Conservation (phyloP, 2,797 vertebrate species). For the Oryzias dopingdopingensis region DNA sequence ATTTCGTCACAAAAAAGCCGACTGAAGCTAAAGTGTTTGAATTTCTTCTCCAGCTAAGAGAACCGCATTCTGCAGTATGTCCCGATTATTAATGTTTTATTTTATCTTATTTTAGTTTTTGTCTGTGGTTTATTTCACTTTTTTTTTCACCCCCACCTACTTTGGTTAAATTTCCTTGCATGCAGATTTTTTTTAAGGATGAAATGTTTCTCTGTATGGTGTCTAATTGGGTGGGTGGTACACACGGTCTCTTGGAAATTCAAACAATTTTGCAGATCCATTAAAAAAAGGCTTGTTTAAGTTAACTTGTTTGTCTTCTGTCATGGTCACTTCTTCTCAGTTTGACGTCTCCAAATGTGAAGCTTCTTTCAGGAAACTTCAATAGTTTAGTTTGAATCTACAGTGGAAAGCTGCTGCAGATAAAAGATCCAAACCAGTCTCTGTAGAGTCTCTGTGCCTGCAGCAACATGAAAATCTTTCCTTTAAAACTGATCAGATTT, state of each 20-base stretch:
- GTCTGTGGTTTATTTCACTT: slow-evolving; percentile 66
- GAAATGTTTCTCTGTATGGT: slow-evolving; percentile 74
- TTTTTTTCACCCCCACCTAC: slow-evolving; percentile 24
- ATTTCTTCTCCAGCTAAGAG: slow-evolving; percentile 77
- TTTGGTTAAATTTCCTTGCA: slow-evolving; percentile 54
- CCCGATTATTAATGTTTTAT: slow-evolving; percentile 69
- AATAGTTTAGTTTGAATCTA: too few relatives aligned
- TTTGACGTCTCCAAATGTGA: slow-evolving; percentile 6
- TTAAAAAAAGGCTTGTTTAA: slow-evolving; percentile 86
- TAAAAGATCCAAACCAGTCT: too few relatives aligned
- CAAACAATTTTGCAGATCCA: slow-evolving; percentile 85
- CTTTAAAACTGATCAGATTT: too few relatives aligned
- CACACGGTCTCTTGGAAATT: slow-evolving; percentile 81
- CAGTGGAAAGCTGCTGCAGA: too few relatives aligned
- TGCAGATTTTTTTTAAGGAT: slow-evolving; percentile 80
- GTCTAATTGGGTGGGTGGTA: slow-evolving; percentile 75
- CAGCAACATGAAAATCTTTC: too few relatives aligned
- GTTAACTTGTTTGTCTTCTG: slow-evolving; percentile 72
- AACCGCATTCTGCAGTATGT: slow-evolving; percentile 71
- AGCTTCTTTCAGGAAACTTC: too few relatives aligned
- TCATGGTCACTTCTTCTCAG: slow-evolving; percentile 40
- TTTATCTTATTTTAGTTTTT: slow-evolving; percentile 35
- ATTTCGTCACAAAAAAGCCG: slow-evolving; percentile 45
- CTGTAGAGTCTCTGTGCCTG: too few relatives aligned
- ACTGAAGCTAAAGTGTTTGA: slow-evolving; percentile 72